Evolutionary conservation across 2,888 invertebrate species (phyloP).

Genomic region (Hirtodrosophila histrioides): DNA sequence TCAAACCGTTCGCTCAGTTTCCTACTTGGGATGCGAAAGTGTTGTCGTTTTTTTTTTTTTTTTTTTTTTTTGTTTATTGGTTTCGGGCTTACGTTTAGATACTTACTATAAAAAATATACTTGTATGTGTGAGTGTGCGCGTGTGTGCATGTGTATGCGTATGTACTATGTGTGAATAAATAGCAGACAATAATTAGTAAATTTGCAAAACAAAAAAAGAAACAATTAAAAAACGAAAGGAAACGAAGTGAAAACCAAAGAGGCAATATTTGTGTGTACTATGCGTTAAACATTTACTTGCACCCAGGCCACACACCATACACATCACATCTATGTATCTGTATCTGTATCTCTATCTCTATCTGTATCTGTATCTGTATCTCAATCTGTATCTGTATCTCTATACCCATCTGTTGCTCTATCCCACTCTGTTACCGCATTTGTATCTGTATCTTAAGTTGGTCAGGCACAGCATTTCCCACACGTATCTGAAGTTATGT

Average conservation of each 20-base stretch:
- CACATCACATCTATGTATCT: conserved; percentile 24
- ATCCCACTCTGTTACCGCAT: conserved; percentile 1
- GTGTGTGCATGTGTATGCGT: conserved; percentile 22
- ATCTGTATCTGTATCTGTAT: conserved; percentile 2
- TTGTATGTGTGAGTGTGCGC: conserved; percentile 18
- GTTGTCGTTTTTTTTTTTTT: too few relatives aligned
- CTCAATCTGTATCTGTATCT: background rate
- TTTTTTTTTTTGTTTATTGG: conserved; percentile 30
- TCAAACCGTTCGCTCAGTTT: background rate
- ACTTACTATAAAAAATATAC: too few relatives aligned
- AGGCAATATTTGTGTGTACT: conserved; percentile 48
- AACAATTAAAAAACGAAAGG: conserved; percentile 14
- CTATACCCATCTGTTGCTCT: background rate
- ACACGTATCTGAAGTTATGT: background rate
- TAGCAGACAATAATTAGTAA: conserved; percentile 83
- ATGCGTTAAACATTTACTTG: conserved; percentile 29
- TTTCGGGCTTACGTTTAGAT: too few relatives aligned
- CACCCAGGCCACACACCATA: conserved; percentile 30
- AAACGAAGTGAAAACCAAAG: conserved; percentile 21
- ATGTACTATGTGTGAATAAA: conserved; percentile 74
- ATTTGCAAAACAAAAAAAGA: conserved; percentile 41
- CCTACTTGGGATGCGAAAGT: too few relatives aligned
- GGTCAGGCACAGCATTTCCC: background rate
- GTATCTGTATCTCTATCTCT: background rate
- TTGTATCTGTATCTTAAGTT: conserved; percentile 1